Percentiles rank a stretch among this genome's conserved stretches.
phyloP scores from a whole-genome alignment of 2,888 invertebrate genomes.

The Andrena minutula region DNA sequence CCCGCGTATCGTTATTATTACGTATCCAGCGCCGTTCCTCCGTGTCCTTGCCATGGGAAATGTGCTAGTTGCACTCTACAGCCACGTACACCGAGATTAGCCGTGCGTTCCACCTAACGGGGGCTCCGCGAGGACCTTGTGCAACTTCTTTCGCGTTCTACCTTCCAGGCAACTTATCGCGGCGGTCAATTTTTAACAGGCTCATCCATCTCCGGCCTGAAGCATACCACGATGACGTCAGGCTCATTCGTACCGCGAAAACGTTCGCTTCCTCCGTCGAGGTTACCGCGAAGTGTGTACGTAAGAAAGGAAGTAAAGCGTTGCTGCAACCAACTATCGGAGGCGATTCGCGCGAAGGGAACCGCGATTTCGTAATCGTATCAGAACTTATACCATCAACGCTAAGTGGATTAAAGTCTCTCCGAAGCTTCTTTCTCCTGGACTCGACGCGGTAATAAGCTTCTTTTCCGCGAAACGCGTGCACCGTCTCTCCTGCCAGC shows the following conservation, averaged over 20 bases:
- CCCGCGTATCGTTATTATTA: constrained; percentile 71
- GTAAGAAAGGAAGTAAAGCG: constrained; percentile 55
- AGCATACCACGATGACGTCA: constrained; percentile 22
- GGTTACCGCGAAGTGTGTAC: background rate
- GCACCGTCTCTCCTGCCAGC: background rate
- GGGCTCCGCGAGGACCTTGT: constrained; percentile 44
- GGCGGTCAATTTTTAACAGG: constrained; percentile 18
- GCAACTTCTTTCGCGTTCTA: constrained; percentile 45
- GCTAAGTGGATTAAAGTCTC: constrained; percentile 72
- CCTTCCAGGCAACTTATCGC: constrained; percentile 38
- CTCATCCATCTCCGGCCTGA: constrained; percentile 9
- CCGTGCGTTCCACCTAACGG: constrained; percentile 52
- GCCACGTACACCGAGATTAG: constrained; percentile 59
- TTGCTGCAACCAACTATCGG: constrained; percentile 47
- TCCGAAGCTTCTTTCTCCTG: constrained; percentile 22
- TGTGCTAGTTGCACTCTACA: constrained; percentile 44
- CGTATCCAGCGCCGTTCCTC: constrained; percentile 42
- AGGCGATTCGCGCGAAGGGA: constrained; percentile 56
- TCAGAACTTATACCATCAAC: no score
- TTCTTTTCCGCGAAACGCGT: background rate
- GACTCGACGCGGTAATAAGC: background rate
- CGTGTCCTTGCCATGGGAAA: constrained; percentile 72
- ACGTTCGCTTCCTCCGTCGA: constrained; percentile 29
- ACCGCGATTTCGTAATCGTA: constrained; percentile 64
- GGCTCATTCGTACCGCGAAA: constrained; percentile 31